Percentiles rank a stretch among this genome's conserved stretches.
Conservation (phyloP, 2,113 vertebrate genomes). For the Junco hyemalis region DNA sequence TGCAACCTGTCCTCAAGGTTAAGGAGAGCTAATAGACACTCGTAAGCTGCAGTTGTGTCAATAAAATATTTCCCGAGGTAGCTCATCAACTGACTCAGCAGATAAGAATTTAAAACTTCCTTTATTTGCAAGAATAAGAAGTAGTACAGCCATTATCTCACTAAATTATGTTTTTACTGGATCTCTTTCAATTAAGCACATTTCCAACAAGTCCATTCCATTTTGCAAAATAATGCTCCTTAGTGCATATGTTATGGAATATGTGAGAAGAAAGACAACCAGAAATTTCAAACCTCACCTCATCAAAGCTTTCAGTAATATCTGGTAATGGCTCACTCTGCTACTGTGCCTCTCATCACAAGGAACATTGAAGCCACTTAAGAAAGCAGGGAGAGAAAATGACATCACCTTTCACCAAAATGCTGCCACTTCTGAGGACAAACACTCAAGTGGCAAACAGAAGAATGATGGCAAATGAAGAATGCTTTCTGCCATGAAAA, state of each 20-base stretch:
- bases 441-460: neutral
- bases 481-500: neutral
- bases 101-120: conserved; percentile 18
- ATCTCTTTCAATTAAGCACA: conserved; percentile 55
- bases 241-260: neutral
- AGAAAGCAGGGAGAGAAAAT: neutral
- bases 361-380: neutral
- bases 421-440: neutral
- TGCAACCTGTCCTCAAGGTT: neutral
- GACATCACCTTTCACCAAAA: neutral
- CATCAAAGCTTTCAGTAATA: neutral
- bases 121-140: neutral
- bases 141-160: neutral
- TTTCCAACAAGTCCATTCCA: conserved; percentile 32
- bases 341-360: neutral
- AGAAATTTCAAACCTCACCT: neutral
- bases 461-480: neutral
- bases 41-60: neutral
- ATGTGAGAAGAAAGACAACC: neutral
- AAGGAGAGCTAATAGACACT: neutral
- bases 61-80: neutral
- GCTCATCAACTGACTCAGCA: neutral
- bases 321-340: neutral
- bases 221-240: neutral
- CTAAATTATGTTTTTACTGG: conserved; percentile 23